Evolutionary conservation across 2,888 invertebrate genomes (phyloP).

Genomic region (Sussaba pulchella): DNA sequence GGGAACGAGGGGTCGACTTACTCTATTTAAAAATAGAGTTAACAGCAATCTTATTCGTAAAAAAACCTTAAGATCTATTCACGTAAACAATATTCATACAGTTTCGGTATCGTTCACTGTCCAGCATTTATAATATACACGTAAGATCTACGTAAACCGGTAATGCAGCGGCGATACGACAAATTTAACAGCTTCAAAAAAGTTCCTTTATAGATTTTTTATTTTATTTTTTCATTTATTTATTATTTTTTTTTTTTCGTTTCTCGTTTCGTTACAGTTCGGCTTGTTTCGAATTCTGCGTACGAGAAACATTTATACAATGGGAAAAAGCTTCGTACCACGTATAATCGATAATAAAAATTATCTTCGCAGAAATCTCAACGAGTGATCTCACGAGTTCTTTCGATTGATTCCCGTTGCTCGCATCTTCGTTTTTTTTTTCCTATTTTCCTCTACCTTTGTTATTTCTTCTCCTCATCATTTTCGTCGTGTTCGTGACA

Average conservation of each 20-base stretch:
- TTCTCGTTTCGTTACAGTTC: not conserved
- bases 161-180: not conserved
- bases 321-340: constrained; percentile 1
- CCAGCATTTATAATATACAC: constrained; percentile 44
- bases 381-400: constrained; percentile 6
- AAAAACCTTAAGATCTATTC: constrained; percentile 1
- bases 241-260: not conserved
- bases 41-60: too few relatives aligned
- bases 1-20: not conserved
- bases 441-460: not conserved
- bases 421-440: not conserved
- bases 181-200: constrained; percentile 5
- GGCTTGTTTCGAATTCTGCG: constrained; percentile 7
- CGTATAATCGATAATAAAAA: not conserved
- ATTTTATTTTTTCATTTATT: too few relatives aligned
- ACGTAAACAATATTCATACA: constrained; percentile 2
- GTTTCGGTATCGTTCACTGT: not conserved
- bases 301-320: constrained; percentile 7
- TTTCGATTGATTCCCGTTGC: not conserved
- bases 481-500: too few relatives aligned
- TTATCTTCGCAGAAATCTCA: not conserved
- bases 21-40: constrained; percentile 44
- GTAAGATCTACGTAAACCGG: constrained; percentile 20
- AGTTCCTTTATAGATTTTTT: too few relatives aligned
- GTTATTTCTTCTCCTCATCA: too few relatives aligned